Base-by-base conservation (phyloP, 2,888 invertebrate species). In the Andrena haemorrhoa region DNA sequence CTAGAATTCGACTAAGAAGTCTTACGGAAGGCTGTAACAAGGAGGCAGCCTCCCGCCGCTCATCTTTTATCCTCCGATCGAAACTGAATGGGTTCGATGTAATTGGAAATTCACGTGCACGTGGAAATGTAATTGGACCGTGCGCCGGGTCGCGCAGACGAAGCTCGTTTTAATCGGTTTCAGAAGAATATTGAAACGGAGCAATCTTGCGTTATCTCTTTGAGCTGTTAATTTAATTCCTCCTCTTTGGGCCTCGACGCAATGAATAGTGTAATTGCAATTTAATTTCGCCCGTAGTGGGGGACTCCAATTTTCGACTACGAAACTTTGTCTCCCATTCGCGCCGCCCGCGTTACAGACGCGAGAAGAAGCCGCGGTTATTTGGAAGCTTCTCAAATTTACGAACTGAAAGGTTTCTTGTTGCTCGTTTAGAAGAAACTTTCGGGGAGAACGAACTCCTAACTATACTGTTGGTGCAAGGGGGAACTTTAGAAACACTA, bases 341-440 rank as follows among this genome's bases (percentile, higher is more conserved):
- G 23, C 31, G 51, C 12, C n/a, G 8, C 7, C 7, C 49, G 7
- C 12, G 29, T 20, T 20, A 1, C 2, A 20, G 47, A 31, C 58
- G 29, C 60, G 29, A 31, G 16, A 5, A 5, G 79, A 71, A 79
- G 47, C 60, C 71, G 64, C 51, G 71, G 71, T 71, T 79, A 66
- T 78, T 71, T 64, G 70, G 51, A 61, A 53, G 58, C 79, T 61
- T 23, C 23, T 53, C 47, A 53, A 78, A 79, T 78, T 79, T 66
- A 78, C 79, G 51, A 77, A 71, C 79, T 47, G 53, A 71, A 78
- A 79, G 79, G 71, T 71, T 71, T 79, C 71, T 66, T 66, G 41
- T 53, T 41, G 26, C 78, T 35, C 56, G 79, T 76, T 79, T 49
- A n/a, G 63, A 41, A 47, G 56, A 35, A 79, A 79, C 64, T 77